Conservation (phyloP, 2,888 invertebrate species). For the Chromoteleia sp. region DNA sequence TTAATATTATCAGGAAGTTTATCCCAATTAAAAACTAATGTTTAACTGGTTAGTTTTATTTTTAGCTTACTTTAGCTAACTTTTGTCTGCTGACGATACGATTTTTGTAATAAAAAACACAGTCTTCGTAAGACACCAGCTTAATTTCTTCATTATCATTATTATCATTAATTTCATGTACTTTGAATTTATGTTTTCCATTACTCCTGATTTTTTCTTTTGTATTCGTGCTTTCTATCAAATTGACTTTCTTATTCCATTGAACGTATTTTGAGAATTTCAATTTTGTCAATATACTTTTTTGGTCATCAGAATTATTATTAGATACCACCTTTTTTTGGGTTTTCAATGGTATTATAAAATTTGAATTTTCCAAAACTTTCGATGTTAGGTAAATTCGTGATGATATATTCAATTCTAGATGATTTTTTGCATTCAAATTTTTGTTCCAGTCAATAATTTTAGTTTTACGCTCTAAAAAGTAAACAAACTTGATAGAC, state of each 20-base stretch:
- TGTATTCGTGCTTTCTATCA: not conserved
- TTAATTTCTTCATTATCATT: slow-evolving; percentile 4
- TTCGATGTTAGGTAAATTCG: no score
- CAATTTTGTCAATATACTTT: not conserved
- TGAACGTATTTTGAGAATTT: slow-evolving; percentile 6
- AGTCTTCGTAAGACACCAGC: slow-evolving; percentile 18
- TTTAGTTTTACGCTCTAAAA: slow-evolving; percentile 36
- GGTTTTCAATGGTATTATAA: no score
- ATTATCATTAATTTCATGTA: not conserved
- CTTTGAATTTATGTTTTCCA: not conserved
- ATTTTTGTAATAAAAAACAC: slow-evolving; percentile 77
- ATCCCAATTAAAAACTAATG: no score
- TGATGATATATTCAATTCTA: not conserved
- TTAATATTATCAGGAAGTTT: no score
- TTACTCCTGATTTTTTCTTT: not conserved
- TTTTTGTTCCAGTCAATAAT: slow-evolving; percentile 6
- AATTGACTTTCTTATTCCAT: slow-evolving; percentile 10
- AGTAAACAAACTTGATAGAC: not conserved
- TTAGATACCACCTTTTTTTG: no score
- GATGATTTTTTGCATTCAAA: slow-evolving; percentile 7
- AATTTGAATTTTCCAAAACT: no score
- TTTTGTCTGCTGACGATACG: slow-evolving; percentile 78
- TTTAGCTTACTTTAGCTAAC: slow-evolving; percentile 76
- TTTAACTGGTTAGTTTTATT: not conserved
- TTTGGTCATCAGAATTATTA: no score